Percentiles rank a stretch among this genome's conserved stretches.
Conservation (phyloP, 1,140 invertebrate genomes). For the Gonatopus flavifemur region DNA sequence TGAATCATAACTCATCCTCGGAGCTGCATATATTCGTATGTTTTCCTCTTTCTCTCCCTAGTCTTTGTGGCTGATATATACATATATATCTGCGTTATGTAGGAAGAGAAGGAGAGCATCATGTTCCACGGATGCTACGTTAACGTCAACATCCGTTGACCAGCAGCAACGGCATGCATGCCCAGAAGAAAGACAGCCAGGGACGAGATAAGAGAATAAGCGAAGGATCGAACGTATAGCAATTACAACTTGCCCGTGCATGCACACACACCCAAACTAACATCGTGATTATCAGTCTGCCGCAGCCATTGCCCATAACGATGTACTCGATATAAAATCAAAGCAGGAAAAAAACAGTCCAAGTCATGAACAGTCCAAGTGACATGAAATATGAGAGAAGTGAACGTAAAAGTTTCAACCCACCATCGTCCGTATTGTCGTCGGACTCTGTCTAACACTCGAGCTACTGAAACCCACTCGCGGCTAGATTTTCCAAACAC, state of each 20-base stretch:
- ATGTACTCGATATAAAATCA: no score
- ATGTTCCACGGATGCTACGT: no score
- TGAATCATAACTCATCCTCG: slow-evolving; percentile 46
- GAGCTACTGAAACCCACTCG: slow-evolving; percentile 33
- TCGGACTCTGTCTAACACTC: slow-evolving; percentile 17
- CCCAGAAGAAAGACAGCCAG: no score
- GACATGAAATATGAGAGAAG: slow-evolving; percentile 42
- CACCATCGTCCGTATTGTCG: slow-evolving; percentile 41
- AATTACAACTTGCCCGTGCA: slow-evolving; percentile 30
- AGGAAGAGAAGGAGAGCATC: no score
- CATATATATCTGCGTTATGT: no score
- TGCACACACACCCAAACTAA: neutral
- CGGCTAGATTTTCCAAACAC: slow-evolving; percentile 24
- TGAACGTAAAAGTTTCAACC: slow-evolving; percentile 38
- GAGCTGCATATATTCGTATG: no score
- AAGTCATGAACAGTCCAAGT: slow-evolving; percentile 23
- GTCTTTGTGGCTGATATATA: no score
- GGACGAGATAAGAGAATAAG: slow-evolving; percentile 20
- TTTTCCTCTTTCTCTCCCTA: no score
- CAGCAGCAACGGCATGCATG: no score
- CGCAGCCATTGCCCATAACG: no score
- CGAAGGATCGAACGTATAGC: slow-evolving; percentile 25
- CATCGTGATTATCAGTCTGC: no score
- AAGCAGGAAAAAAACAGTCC: slow-evolving; percentile 15
- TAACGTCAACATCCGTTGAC: no score